Percentiles rank a stretch among this genome's conserved stretches.
Conservation (phyloP, 2,888 invertebrate species). For the Neoascia interrupta region DNA sequence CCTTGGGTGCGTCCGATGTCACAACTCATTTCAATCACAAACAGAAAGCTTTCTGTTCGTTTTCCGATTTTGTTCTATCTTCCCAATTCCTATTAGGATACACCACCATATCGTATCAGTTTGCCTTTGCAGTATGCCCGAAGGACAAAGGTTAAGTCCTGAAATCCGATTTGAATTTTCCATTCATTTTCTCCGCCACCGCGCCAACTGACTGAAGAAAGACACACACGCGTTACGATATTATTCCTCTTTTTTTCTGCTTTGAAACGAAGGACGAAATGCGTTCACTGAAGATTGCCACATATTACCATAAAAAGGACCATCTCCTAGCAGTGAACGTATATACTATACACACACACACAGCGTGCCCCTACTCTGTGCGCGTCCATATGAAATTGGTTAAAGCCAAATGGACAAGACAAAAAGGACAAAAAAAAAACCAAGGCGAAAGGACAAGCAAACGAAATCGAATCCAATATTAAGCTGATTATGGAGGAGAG, state of each 20-base stretch:
- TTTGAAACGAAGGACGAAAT: slow-evolving; percentile 49
- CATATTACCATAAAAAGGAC: slow-evolving; percentile 39
- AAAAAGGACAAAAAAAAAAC: not conserved
- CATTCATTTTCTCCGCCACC: slow-evolving; percentile 1
- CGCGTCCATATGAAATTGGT: slow-evolving; percentile 3
- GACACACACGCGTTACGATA: too few relatives aligned
- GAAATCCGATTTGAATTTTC: slow-evolving; percentile 57
- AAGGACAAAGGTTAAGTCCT: slow-evolving; percentile 52
- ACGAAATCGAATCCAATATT: slow-evolving; percentile 44
- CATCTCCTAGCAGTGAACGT: not conserved
- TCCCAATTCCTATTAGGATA: too few relatives aligned
- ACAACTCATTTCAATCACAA: too few relatives aligned
- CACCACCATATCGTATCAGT: too few relatives aligned
- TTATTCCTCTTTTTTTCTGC: too few relatives aligned
- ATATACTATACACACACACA: not conserved
- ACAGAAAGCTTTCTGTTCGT: too few relatives aligned
- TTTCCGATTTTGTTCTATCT: too few relatives aligned
- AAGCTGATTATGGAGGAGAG: slow-evolving; percentile 46
- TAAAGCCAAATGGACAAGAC: not conserved
- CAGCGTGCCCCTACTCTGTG: slow-evolving; percentile 1
- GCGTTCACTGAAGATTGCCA: slow-evolving; percentile 24
- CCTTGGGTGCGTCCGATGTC: too few relatives aligned
- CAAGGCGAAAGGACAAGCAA: slow-evolving; percentile 11
- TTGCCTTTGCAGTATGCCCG: slow-evolving; percentile 35
- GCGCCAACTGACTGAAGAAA: too few relatives aligned